Conservation (phyloP, 1,140 invertebrate genomes). For the Linepithema humile region DNA sequence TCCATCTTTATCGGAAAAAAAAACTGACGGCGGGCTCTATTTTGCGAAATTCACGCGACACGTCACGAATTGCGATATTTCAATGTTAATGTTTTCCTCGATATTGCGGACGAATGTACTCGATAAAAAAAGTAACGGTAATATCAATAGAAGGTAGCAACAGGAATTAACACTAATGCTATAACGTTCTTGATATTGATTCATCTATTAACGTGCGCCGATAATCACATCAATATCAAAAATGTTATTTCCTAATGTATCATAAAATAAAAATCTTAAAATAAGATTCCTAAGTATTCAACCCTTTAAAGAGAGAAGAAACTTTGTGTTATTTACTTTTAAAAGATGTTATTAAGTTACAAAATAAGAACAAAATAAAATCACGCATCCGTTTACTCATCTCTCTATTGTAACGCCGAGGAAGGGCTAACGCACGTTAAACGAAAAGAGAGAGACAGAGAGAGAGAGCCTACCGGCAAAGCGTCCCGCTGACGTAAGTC, state of each 20-base stretch:
- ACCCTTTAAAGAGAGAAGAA: no score
- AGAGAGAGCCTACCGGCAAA: neutral
- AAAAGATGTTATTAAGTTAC: neutral
- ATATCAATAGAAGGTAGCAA: neutral
- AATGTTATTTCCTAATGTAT: no score
- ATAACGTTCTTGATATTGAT: no score
- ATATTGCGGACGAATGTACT: neutral
- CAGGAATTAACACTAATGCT: neutral
- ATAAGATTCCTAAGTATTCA: no score
- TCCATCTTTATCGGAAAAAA: slow-evolving; percentile 82
- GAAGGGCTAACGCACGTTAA: slow-evolving; percentile 20
- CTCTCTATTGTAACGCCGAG: slow-evolving; percentile 29
- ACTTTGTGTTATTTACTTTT: no score
- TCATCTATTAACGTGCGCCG: no score
- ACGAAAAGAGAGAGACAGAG: neutral
- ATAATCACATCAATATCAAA: no score
- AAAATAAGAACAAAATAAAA: slow-evolving; percentile 17
- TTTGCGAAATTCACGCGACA: neutral
- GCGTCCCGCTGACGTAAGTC: slow-evolving; percentile 39
- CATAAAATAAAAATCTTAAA: no score
- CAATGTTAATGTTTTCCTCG: neutral
- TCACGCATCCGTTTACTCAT: slow-evolving; percentile 3
- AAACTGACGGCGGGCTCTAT: slow-evolving; percentile 52
- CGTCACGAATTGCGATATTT: neutral
- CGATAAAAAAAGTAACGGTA: neutral